Evolutionary conservation across 2,888 invertebrate species (phyloP), one percentile per base, ranked within the genome.

Genomic region (Formica aserva): DNA sequence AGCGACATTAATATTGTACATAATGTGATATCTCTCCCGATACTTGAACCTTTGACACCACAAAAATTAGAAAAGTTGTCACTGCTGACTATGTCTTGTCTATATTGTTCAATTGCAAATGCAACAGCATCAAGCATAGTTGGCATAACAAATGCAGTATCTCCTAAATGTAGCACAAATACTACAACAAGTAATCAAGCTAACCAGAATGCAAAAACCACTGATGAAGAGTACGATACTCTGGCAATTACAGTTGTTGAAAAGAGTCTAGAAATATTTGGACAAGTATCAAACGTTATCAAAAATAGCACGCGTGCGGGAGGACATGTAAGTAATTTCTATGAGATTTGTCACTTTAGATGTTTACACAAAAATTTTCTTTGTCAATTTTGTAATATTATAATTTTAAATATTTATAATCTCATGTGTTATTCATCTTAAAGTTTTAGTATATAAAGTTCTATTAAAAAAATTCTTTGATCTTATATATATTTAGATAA

Each of bases 241-340:
- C 97, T 97, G 92, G 98, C 98, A 0, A 97, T 98, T 1, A 96
- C 96, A 5, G 96, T 99, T 85, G 98, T 99, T 0, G 98, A 98
- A 94, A 98, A 98, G 94, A 97, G 98, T 41, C 95, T 99, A 85
- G 98, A 98, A 94, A 96, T 98, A 90, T 98, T 98, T 95, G 97
- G 97, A 89, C 96, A 96, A 89, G 97, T 98, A 84, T 97, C 98
- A 3, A 96, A 96, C 87, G 97, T 97, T 55, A 97, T 98, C 91
- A 97, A 97, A 93, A 96, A 96, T 77, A 98, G 98, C 5, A 98
- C 98, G 0, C 96, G 98, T 90, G 98, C 98, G 71, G 98, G 98
- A 72, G 98, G 98, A 86, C 97, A 97, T 95, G 98, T 98, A 95
- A 96, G 97, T 86, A 63, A 52, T 71, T 62, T 62, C 38, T 75